These are phyloP conservation scores for Sparidentex hasta DNA, from an alignment of 2,797 vertebrate species.

Conservation along the genomic window DNA sequence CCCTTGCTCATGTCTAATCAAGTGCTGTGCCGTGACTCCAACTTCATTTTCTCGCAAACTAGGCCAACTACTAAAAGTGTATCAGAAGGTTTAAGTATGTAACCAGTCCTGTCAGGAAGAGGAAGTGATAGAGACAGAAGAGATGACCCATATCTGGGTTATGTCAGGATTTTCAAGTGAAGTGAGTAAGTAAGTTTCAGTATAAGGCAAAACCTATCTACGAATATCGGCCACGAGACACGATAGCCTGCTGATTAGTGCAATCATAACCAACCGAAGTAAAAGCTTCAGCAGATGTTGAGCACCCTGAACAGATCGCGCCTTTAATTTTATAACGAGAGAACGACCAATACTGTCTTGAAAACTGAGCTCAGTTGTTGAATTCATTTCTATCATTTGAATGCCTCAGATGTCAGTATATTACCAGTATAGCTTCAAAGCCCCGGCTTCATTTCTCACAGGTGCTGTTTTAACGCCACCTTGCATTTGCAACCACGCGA, in stretches of 20 bases:
- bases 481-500: background rate
- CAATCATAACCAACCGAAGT: too few relatives aligned
- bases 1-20: background rate
- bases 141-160: background rate
- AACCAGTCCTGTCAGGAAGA: background rate
- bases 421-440: background rate
- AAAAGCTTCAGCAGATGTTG: background rate
- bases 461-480: fast-evolving
- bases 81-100: background rate
- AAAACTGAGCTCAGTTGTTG: background rate
- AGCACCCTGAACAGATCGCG: background rate
- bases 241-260: fast-evolving
- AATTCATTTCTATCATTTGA: background rate
- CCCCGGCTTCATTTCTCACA: background rate
- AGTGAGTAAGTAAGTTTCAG: too few relatives aligned
- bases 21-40: background rate
- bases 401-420: background rate
- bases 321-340: background rate
- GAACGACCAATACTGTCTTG: background rate
- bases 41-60: background rate
- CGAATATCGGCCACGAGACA: background rate
- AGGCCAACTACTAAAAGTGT: too few relatives aligned
- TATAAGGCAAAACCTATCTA: background rate
- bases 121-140: background rate
- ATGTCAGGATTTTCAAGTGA: background rate